Conservation (phyloP, 2,113 vertebrate genomes). For the Neofelis nebulosa region DNA sequence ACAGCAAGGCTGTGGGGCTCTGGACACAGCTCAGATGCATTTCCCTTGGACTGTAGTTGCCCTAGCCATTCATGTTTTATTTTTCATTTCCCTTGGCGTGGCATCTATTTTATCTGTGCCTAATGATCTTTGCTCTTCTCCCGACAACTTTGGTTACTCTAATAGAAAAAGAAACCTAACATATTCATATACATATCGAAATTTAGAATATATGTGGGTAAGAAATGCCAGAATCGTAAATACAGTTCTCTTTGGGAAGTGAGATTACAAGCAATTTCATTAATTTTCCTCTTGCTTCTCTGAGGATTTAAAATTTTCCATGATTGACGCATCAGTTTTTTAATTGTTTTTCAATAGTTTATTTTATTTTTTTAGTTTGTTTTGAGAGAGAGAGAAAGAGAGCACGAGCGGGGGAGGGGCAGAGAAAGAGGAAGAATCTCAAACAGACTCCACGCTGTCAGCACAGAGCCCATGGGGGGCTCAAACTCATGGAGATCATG, state of each 20-base stretch:
- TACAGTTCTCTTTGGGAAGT: background rate
- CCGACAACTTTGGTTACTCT: background rate
- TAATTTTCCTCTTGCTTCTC: slow-evolving; percentile 12
- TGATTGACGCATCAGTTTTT: background rate
- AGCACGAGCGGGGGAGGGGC: too few species aligned
- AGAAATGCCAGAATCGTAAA: background rate
- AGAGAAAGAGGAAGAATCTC: too few species aligned
- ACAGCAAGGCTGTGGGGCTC: background rate
- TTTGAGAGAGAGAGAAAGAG: too few species aligned
- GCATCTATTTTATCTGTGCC: background rate
- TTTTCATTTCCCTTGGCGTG: background rate
- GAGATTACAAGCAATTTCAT: background rate
- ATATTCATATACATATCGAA: background rate
- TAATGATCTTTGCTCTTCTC: background rate
- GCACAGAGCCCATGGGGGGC: too few species aligned
- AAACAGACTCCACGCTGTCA: too few species aligned
- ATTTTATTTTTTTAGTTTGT: too few species aligned
- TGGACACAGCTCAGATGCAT: rapidly evolving
- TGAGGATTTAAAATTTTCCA: background rate
- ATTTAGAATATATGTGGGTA: background rate
- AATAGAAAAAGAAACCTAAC: background rate
- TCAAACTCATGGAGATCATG: too few species aligned
- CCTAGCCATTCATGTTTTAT: background rate
- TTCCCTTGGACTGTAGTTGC: background rate
- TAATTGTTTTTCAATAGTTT: background rate